Conservation (phyloP, 2,797 vertebrate species). For the Muscicapa striata region DNA sequence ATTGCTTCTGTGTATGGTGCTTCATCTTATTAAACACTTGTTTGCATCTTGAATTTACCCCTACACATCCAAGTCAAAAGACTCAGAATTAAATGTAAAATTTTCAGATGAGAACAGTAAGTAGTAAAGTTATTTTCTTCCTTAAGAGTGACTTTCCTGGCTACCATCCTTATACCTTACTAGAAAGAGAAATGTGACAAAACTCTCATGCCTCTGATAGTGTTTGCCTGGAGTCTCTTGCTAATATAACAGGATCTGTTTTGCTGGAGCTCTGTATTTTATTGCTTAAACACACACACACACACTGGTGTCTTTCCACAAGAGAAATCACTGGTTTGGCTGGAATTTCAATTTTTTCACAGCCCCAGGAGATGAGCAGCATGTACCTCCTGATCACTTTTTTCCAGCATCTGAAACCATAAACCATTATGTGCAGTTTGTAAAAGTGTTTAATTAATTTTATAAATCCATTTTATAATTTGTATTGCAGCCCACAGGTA, state of each 20-base stretch:
- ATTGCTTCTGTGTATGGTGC: background rate
- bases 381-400: background rate
- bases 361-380: background rate
- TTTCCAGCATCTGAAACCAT: background rate
- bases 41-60: background rate
- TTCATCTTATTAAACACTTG: background rate
- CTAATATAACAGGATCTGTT: rapidly evolving
- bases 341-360: background rate
- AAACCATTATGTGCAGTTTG: background rate
- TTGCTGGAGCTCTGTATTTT: background rate
- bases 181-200: background rate
- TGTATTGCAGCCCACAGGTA: background rate
- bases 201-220: background rate
- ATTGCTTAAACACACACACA: background rate
- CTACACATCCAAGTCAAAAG: background rate
- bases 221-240: background rate
- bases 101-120: background rate
- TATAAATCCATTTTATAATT: background rate
- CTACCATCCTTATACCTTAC: background rate
- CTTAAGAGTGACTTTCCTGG: background rate
- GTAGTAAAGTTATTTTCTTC: background rate
- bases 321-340: background rate
- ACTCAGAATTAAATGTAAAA: background rate
- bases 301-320: background rate
- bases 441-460: background rate